These are phyloP conservation scores for Cyprinus carpio DNA, from an alignment of 2,113 vertebrate species.

Conservation along the genomic window DNA sequence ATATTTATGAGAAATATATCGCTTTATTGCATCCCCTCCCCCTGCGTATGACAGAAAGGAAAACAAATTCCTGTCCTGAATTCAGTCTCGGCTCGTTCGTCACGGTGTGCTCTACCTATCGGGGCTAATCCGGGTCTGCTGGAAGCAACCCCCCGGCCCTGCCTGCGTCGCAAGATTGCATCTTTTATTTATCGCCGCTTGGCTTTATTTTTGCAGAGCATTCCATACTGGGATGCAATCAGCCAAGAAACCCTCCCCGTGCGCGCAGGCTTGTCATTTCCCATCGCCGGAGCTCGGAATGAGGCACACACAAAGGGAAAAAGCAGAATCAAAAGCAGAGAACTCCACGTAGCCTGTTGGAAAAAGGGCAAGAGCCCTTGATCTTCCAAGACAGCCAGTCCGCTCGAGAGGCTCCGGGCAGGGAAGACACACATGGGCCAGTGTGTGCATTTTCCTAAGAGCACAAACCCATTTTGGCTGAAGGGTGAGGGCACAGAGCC, in stretches of 20 bases:
- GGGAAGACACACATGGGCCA: constrained; percentile 49
- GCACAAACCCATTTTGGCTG: constrained; percentile 58
- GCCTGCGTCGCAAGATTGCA: constrained; percentile 83
- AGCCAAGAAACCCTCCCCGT: constrained; percentile 92
- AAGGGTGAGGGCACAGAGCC: constrained; percentile 61
- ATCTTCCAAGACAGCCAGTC: constrained; percentile 48
- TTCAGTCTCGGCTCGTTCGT: constrained; percentile 15
- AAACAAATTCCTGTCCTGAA: constrained; percentile 51
- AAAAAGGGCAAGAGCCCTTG: constrained; percentile 57
- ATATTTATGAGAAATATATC: constrained; percentile 44
- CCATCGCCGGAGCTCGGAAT: constrained; percentile 86
- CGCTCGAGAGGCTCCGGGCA: constrained; percentile 39
- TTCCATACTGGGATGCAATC: constrained; percentile 95
- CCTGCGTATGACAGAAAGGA: constrained; percentile 39
- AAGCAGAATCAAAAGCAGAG: constrained; percentile 67
- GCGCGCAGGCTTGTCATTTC: constrained; percentile 88
- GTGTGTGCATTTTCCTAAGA: constrained; percentile 47
- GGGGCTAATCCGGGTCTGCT: constrained; percentile 75
- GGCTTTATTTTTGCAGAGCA: constrained; percentile 94
- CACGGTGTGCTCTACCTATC: constrained; percentile 63
- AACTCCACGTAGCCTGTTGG: constrained; percentile 63
- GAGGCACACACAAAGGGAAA: constrained; percentile 64
- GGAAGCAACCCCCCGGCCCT: constrained; percentile 74
- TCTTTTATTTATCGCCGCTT: constrained; percentile 96
- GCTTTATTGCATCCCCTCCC: neutral